phyloP scores from a whole-genome alignment of 2,888 invertebrate genomes.

The Erebia ligea region DNA sequence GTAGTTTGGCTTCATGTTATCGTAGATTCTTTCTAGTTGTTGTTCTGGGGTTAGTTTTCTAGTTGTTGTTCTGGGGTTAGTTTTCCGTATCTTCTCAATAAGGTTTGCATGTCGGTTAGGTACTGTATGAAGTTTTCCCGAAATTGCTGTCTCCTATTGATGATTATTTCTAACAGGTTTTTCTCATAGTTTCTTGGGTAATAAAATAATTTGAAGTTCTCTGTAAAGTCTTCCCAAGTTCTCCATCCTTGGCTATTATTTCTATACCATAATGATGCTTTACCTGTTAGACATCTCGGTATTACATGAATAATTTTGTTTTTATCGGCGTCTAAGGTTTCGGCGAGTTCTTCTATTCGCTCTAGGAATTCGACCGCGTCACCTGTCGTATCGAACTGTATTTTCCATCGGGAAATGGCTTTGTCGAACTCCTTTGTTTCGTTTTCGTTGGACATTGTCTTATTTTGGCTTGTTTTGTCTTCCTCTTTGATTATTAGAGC shows the following conservation, averaged over 20 bases:
- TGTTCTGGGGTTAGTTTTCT: constrained; percentile 8
- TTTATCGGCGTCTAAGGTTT: background rate
- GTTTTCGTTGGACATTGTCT: too few species aligned
- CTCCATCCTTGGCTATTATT: background rate
- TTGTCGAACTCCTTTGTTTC: too few species aligned
- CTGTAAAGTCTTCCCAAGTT: background rate
- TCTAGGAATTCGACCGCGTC: too few species aligned
- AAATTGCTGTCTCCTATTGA: background rate
- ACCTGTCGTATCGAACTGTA: too few species aligned
- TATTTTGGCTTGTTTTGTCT: too few species aligned
- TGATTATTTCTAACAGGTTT: background rate
- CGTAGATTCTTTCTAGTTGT: too few species aligned
- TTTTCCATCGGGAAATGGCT: too few species aligned
- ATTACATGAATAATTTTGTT: background rate
- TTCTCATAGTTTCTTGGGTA: background rate
- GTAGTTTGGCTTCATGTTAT: background rate
- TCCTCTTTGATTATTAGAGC: too few species aligned
- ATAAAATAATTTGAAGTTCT: background rate
- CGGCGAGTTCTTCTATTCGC: too few species aligned
- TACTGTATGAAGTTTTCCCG: background rate
- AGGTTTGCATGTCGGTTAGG: background rate
- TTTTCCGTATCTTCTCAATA: background rate
- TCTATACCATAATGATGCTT: background rate
- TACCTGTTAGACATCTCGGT: background rate
- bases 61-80: too few species aligned